Conservation (phyloP, 2,797 vertebrate genomes). For the Alfaro cultratus region DNA sequence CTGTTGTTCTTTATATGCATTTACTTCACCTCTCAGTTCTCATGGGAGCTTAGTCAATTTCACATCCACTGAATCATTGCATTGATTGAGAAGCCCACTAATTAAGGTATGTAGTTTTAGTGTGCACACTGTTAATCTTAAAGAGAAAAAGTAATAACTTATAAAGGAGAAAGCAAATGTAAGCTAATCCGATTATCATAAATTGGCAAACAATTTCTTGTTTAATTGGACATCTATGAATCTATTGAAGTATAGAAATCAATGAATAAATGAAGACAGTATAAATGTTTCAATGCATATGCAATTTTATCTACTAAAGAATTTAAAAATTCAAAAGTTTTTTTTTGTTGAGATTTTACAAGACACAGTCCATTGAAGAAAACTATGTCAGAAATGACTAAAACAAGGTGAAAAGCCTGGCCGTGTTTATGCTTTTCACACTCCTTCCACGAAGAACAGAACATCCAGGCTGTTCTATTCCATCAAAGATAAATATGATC, state of each 20-base stretch:
- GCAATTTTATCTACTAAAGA: neutral
- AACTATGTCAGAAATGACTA: neutral
- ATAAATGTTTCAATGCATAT: neutral
- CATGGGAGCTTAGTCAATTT: slow-evolving; percentile 22
- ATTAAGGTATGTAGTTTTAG: slow-evolving; percentile 27
- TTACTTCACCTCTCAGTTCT: slow-evolving; percentile 16
- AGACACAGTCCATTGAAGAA: neutral
- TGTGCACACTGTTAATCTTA: slow-evolving; percentile 15
- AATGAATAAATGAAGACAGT: neutral
- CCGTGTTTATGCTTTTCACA: slow-evolving; percentile 26
- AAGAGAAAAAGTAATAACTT: slow-evolving; percentile 18
- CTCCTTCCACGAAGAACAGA: slow-evolving; percentile 40
- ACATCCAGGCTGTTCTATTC: slow-evolving; percentile 35
- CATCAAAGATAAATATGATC: slow-evolving; percentile 48
- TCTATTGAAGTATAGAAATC: neutral
- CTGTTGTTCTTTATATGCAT: slow-evolving; percentile 26
- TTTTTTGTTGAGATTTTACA: slow-evolving; percentile 8
- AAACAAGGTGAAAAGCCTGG: slow-evolving; percentile 22
- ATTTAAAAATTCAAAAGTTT: neutral
- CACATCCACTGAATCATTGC: slow-evolving; percentile 34
- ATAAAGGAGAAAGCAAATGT: neutral
- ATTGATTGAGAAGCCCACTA: slow-evolving; percentile 33
- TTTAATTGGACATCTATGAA: neutral
- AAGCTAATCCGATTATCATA: neutral
- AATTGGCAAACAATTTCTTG: neutral